Base-by-base conservation (phyloP, 2,113 vertebrate species). In the Scolopax mira region DNA sequence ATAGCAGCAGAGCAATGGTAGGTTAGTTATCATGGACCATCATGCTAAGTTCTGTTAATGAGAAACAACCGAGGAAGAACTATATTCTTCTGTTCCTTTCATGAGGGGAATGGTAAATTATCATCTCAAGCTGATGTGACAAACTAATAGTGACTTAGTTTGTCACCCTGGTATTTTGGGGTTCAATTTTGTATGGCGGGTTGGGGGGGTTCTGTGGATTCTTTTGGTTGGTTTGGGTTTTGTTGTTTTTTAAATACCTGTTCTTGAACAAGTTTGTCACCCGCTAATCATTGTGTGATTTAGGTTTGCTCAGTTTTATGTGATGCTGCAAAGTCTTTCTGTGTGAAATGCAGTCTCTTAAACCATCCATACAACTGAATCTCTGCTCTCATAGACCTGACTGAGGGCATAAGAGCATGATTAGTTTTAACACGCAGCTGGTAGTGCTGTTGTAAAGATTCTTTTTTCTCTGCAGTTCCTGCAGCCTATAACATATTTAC, bases 401-500 rank as follows among this genome's bases (percentile, higher is more conserved):
- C 37, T 33, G 57, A 42, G 23, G 28, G 39, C 60, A 18, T 10
- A 71, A 92, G 19, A 73, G 14, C 22, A 33, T 48, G 64, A 30
- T n/a, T 61, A 41, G 9, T 52, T 88, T 80, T 66, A 13, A 39
- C 2, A 0, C 70, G 31, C 27, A 81, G 31, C 28, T 84, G 72
- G 18, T 67, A 52, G 9, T 84, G 37, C 13, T 75, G 25, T 46
- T 64, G 25, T 46, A 51, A 75, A 89, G 51, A 11, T 66, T 39
- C 0, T 2, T 48, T 85, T 79, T 89, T 64, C 13, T 39, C 6
- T 30, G 23, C 48, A 0, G 0, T 71, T 92, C 79, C 27, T 92
- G 71, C 49, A 85, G 88, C 23, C 35, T 79, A 0, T 77, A 69
- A 28, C 16, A 4, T 0, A 3, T 37, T 60, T 61, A 44, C 12